A percentile compares a stretch with the other conserved stretches of the same genome.
phyloP scores from a whole-genome alignment of 1,140 invertebrate species.

The Delia radicum region DNA sequence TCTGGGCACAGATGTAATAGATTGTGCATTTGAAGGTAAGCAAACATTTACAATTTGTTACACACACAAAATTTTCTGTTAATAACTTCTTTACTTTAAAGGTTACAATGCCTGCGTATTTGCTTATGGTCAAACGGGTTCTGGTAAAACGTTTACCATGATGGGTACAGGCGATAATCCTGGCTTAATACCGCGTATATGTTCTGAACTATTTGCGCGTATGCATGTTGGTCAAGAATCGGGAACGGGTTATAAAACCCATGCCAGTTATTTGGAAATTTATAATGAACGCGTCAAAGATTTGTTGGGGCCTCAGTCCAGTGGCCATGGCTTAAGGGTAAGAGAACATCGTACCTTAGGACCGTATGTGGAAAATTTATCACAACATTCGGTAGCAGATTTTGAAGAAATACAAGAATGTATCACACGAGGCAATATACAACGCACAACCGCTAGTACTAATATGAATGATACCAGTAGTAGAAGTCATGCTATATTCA shows the following conservation, averaged over 20 bases:
- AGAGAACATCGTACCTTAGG: slow-evolving; percentile 89
- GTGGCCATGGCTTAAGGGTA: slow-evolving; percentile 75
- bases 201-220: slow-evolving; percentile 72
- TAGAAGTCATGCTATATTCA: slow-evolving; percentile 95
- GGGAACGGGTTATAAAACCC: slow-evolving; percentile 78
- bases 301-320: slow-evolving; percentile 69
- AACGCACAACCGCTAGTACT: slow-evolving; percentile 78
- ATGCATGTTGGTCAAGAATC: slow-evolving; percentile 77
- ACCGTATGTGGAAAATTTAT: slow-evolving; percentile 91
- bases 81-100: slow-evolving; percentile 25
- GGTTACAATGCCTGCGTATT: slow-evolving; percentile 98
- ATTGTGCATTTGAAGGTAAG: slow-evolving; percentile 82
- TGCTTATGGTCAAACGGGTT: slow-evolving; percentile 78
- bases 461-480: slow-evolving; percentile 87
- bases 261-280: slow-evolving; percentile 87
- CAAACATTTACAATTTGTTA: not conserved
- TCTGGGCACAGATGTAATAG: slow-evolving; percentile 85
- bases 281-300: slow-evolving; percentile 92
- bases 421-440: slow-evolving; percentile 75
- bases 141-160: slow-evolving; percentile 98
- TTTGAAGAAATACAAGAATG: slow-evolving; percentile 81
- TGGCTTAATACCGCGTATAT: slow-evolving; percentile 86
- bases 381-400: slow-evolving; percentile 81
- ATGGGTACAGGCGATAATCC: slow-evolving; percentile 86
- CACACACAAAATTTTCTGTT: not conserved